A percentile compares a stretch with the other conserved stretches of the same genome.
Evolutionary conservation across 2,888 invertebrate species (phyloP).

Genomic region (Geotrupes spiniger): DNA sequence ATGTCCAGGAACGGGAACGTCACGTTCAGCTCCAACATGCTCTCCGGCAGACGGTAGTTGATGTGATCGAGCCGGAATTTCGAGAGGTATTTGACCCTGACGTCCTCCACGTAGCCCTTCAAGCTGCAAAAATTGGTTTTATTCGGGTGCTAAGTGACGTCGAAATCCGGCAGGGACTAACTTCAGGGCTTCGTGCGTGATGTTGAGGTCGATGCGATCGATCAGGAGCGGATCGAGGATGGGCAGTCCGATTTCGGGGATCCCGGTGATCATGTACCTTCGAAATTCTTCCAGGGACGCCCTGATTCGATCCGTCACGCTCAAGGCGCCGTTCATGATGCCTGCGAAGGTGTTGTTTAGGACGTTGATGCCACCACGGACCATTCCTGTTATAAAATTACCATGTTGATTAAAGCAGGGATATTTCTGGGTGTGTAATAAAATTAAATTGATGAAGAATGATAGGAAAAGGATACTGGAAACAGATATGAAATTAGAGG

Average conservation of each 20-base stretch:
- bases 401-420: no score
- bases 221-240: slow-evolving; percentile 48
- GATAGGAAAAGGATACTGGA: no score
- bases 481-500: no score
- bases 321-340: slow-evolving; percentile 43
- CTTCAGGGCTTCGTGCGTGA: slow-evolving; percentile 45
- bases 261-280: slow-evolving; percentile 43
- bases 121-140: no score
- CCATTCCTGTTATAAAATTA: slow-evolving; percentile 41
- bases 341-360: slow-evolving; percentile 42
- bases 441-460: no score
- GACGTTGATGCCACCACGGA: slow-evolving; percentile 43
- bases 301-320: slow-evolving; percentile 43
- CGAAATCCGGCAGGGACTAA: slow-evolving; percentile 28
- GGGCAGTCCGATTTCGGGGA: slow-evolving; percentile 48
- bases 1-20: slow-evolving; percentile 46
- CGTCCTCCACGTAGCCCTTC: slow-evolving; percentile 43
- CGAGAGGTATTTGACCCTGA: slow-evolving; percentile 45
- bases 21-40: slow-evolving; percentile 43
- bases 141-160: no score
- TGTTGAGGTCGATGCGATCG: slow-evolving; percentile 45
- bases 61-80: slow-evolving; percentile 45
- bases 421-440: no score
- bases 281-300: slow-evolving; percentile 46
- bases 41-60: slow-evolving; percentile 41